Conservation (phyloP, 2,797 vertebrate species). For the Enteromius argenteus region DNA sequence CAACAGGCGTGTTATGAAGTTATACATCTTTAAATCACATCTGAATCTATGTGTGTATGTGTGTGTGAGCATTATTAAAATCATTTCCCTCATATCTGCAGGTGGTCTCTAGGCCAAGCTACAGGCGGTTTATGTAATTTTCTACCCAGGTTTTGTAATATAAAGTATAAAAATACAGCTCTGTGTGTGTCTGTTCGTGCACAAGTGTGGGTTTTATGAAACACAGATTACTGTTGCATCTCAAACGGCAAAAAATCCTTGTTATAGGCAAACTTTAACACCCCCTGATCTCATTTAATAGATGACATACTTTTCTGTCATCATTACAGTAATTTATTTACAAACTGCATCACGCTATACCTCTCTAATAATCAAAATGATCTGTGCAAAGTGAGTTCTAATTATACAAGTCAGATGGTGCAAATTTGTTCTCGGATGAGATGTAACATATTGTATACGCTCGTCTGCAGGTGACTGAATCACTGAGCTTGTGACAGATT, state of each 20-base stretch:
- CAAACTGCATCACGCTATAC: conserved; percentile 11
- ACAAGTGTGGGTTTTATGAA: conserved; percentile 27
- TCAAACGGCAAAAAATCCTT: conserved; percentile 36
- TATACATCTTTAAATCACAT: conserved; percentile 49
- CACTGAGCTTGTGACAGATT: conserved; percentile 21
- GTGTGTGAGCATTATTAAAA: conserved; percentile 46
- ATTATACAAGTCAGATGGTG: conserved; percentile 28
- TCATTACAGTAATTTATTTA: conserved; percentile 28
- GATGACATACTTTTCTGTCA: background rate
- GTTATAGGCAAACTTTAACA: conserved; percentile 24
- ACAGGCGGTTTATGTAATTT: conserved; percentile 51
- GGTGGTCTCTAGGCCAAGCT: conserved; percentile 41
- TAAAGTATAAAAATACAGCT: conserved; percentile 37
- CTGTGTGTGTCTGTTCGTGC: conserved; percentile 29
- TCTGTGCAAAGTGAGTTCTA: background rate
- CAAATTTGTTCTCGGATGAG: conserved; percentile 9
- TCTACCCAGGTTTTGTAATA: conserved; percentile 48
- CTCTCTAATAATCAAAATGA: conserved; percentile 16
- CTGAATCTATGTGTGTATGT: conserved; percentile 23
- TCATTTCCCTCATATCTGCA: conserved; percentile 41
- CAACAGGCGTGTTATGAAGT: conserved; percentile 33
- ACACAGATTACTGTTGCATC: conserved; percentile 15
- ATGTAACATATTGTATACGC: conserved; percentile 32
- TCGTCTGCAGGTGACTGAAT: conserved; percentile 13
- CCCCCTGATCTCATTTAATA: conserved; percentile 31